phyloP scores from a whole-genome alignment of 2,113 vertebrate genomes.

The Perognathus longimembris region DNA sequence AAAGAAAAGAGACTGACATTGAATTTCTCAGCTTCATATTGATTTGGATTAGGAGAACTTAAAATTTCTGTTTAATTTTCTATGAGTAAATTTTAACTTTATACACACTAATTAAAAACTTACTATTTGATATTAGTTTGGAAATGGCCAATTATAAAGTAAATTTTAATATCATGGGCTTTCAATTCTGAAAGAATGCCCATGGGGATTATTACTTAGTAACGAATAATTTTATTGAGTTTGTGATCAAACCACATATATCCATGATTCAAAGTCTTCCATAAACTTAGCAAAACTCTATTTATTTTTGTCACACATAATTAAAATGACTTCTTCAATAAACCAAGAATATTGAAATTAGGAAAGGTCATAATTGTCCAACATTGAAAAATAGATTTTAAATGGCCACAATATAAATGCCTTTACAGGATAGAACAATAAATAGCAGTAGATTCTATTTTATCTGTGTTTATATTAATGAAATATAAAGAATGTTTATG shows the following conservation, averaged over 20 bases:
- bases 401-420: neutral
- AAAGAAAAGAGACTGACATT: slow-evolving; percentile 57
- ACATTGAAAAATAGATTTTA: slow-evolving; percentile 49
- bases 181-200: slow-evolving; percentile 44
- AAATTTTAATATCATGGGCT: slow-evolving; percentile 46
- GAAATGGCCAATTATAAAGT: slow-evolving; percentile 62
- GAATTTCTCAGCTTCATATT: slow-evolving; percentile 58
- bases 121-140: slow-evolving; percentile 65
- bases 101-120: slow-evolving; percentile 70
- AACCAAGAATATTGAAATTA: slow-evolving; percentile 53
- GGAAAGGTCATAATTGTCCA: slow-evolving; percentile 26
- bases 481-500: neutral
- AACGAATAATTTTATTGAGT: slow-evolving; percentile 70
- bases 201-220: neutral
- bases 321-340: slow-evolving; percentile 53
- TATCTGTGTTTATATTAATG: neutral
- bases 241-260: slow-evolving; percentile 60
- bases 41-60: slow-evolving; percentile 67
- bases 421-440: neutral
- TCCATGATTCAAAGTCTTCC: neutral
- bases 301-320: slow-evolving; percentile 43
- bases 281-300: slow-evolving; percentile 56
- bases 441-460: neutral
- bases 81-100: slow-evolving; percentile 76
- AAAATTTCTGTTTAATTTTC: slow-evolving; percentile 72